Base-by-base conservation (phyloP, 2,113 vertebrate species). In the Syrmaticus mikado region DNA sequence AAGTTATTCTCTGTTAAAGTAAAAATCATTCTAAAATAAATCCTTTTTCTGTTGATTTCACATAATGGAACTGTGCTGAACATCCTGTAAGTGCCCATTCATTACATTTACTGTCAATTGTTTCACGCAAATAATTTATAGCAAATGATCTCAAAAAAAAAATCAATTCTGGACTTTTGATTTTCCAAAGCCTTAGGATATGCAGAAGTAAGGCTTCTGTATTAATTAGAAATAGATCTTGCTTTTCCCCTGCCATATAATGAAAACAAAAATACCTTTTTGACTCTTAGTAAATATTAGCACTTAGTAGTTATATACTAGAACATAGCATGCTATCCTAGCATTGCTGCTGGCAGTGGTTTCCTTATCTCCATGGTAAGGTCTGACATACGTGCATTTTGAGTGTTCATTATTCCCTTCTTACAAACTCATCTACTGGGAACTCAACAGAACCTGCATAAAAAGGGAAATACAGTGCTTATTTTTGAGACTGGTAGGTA, bases 81-180 rank as follows among this genome's bases (percentile, higher is more conserved):
- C 41, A 83, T 89, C 73, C 48, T 87, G 2, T 70, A 94, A 92
- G 50, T 81, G 74, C 53, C 9, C 28, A 85, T 90, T 96, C 76
- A 66, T 92, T 79, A 86, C 24, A 75, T 67, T 85, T 92, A 89
- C 71, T 91, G 73, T 88, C 87, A 87, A 18, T 81, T 70, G 1
- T 74, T 96, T 77, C 65, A 81, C 0, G 1, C 80, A 67, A 96
- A 93, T 90, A 84, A 95, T 91, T 93, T 85, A 91, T 40, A 94
- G 55, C 28, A 77, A 93, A 77, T 79, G 18, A 52, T 85, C 79
- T 91, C 50, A 6, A 38, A 87, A 96, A 16, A 52, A 25, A 25
- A 90, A 90, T 93, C 95, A 93, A 89, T 95, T 93, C 22, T 41
- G 84, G 40, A 27, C 38, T 93, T 85, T 41, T 57, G 30, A 72